Base-by-base conservation (phyloP, 2,888 invertebrate species). In the Omphaloscelis lunosa region DNA sequence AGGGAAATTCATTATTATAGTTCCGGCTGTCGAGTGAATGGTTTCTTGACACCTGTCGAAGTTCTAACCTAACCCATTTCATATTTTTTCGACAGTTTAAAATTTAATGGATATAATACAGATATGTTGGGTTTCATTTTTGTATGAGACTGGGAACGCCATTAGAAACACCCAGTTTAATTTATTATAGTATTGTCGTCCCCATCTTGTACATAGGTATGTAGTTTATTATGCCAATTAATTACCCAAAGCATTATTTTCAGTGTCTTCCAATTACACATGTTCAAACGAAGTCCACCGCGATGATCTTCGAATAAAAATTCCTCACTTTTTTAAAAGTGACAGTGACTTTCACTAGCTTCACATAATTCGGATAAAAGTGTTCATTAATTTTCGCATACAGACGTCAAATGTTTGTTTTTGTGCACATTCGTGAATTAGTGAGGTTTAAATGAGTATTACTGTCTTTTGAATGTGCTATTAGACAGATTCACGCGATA, bases 311-410 rank as follows among this genome's bases (percentile, higher is more conserved):
- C 41, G 3, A 73, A 76, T 72, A 72, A 77, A 72, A 65, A 81
- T 67, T 67, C 53, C 53, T 66, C 23, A 12, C 73, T 75, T 70
- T 78, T 74, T 79, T 78, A 45, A 66, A 82, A 88, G 79, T 69
- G 66, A 79, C 69, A 63, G 69, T 58, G 0, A 85, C 86, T 86
- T 86, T 86, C 86, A 67, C 86, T 74, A 15, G n/a, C 11, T 75
- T 75, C 70, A 67, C 86, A 85, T 77, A 67, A 66, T 72, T 67
- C 70, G 59, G 56, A 73, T 69, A 75, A 45, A 82, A 87, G 61
- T 70, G 73, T 79, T 75, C 66, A 75, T 85, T 70, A 80, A 71
- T 67, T 71, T 68, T 61, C 68, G 66, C 61, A 61, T 62, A 48
- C 12, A 2, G 0, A 71, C 45, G 58, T 75, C 41, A 39, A 62